phyloP scores from a whole-genome alignment of 1,140 invertebrate species.

The Augochlora pura region DNA sequence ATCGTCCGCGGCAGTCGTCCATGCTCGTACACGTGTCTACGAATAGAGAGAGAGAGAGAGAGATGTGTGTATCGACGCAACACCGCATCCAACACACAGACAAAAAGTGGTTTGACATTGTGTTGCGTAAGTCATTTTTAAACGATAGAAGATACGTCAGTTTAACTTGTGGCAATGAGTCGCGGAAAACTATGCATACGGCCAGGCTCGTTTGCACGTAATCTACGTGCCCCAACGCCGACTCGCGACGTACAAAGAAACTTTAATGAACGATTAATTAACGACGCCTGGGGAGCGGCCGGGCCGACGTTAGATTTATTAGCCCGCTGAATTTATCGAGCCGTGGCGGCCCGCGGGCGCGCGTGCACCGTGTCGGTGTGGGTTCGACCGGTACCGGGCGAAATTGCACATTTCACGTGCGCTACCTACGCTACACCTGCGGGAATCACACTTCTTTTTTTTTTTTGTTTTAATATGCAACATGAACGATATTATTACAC shows the following conservation, averaged over 20 bases:
- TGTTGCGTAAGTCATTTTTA: conserved; percentile 36
- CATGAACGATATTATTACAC: too few species aligned
- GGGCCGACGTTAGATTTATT: background rate
- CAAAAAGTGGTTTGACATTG: background rate
- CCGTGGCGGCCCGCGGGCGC: background rate
- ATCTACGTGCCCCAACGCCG: background rate
- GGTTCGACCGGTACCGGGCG: too few species aligned
- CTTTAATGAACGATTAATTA: background rate
- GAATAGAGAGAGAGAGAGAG: background rate
- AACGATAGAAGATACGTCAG: conserved; percentile 8
- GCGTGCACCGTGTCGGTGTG: too few species aligned
- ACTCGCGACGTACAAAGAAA: background rate
- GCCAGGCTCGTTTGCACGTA: background rate
- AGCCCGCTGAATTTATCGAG: background rate
- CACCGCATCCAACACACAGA: background rate
- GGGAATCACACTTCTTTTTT: too few species aligned
- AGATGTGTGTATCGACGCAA: background rate
- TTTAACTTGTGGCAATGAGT: conserved; percentile 21
- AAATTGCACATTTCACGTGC: too few species aligned
- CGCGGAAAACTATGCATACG: background rate
- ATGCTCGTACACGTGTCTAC: background rate
- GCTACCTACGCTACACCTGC: too few species aligned
- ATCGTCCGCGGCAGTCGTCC: background rate
- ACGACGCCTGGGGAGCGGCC: background rate
- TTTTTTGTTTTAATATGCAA: too few species aligned